These are phyloP conservation scores for Myathropa florea DNA, from an alignment of 2,888 invertebrate genomes.

Conservation along the genomic window DNA sequence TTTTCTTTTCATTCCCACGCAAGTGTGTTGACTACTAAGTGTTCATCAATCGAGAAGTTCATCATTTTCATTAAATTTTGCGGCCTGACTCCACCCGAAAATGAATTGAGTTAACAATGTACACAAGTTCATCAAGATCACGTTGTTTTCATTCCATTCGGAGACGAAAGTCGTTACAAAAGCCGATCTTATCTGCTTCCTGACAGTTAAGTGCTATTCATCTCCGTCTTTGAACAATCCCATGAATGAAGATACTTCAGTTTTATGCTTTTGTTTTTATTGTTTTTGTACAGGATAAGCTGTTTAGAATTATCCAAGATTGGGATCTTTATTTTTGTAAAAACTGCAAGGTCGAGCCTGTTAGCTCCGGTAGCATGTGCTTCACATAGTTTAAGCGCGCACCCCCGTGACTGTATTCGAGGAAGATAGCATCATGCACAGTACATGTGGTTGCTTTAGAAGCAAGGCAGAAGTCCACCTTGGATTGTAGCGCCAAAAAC, in stretches of 20 bases:
- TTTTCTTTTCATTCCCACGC: too few relatives aligned
- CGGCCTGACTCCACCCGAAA: background rate
- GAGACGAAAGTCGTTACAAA: background rate
- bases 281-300: background rate
- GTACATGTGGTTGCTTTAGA: too few relatives aligned
- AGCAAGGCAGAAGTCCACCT: too few relatives aligned
- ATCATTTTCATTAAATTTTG: background rate
- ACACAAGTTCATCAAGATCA: background rate
- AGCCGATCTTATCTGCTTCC: background rate
- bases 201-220: background rate
- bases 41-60: background rate
- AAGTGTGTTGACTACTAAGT: too few relatives aligned
- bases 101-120: background rate
- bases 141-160: background rate
- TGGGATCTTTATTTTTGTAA: background rate
- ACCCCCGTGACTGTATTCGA: too few relatives aligned
- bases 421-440: too few relatives aligned
- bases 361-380: background rate
- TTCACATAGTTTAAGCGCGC: background rate
- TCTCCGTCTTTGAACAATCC: background rate
- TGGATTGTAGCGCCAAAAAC: too few relatives aligned
- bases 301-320: background rate
- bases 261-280: background rate
- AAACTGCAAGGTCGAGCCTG: background rate
- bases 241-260: background rate